Percentiles rank a stretch among this genome's conserved stretches.
Conservation (phyloP, 2,888 invertebrate genomes). For the Trichopoda pennipes region DNA sequence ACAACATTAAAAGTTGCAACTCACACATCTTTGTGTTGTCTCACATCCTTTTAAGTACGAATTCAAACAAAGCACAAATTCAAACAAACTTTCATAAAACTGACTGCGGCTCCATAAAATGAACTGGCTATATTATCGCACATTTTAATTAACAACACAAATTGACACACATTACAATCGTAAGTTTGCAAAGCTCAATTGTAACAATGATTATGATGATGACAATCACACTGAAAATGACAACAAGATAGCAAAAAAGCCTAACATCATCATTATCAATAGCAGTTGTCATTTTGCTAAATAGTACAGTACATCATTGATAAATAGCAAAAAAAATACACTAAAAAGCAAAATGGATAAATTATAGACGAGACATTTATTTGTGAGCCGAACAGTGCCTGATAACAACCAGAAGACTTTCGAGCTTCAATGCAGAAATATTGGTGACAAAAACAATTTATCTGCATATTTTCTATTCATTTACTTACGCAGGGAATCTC, state of each 20-base stretch:
- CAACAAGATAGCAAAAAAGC: background rate
- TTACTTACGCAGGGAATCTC: too few species aligned
- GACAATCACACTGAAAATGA: constrained; percentile 3
- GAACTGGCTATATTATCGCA: constrained; percentile 21
- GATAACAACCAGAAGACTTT: too few species aligned
- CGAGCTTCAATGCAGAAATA: too few species aligned
- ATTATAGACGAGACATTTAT: background rate
- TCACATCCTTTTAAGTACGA: constrained; percentile 43
- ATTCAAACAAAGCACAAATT: constrained; percentile 26
- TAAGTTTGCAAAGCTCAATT: constrained; percentile 25
- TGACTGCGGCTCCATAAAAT: constrained; percentile 29
- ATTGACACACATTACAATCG: constrained; percentile 60
- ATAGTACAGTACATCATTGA: background rate
- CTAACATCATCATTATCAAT: background rate
- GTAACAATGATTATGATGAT: constrained; percentile 41
- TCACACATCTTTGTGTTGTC: constrained; percentile 45
- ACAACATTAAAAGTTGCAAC: constrained; percentile 44
- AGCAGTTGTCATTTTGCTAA: background rate
- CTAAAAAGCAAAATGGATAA: background rate
- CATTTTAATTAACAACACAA: constrained; percentile 64
- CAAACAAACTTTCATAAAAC: background rate
- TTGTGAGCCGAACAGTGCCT: too few species aligned
- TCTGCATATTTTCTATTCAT: too few species aligned
- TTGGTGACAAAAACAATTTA: too few species aligned
- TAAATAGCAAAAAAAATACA: background rate